Conservation (phyloP, 1,140 invertebrate genomes). For the Sesamia nonagrioides region DNA sequence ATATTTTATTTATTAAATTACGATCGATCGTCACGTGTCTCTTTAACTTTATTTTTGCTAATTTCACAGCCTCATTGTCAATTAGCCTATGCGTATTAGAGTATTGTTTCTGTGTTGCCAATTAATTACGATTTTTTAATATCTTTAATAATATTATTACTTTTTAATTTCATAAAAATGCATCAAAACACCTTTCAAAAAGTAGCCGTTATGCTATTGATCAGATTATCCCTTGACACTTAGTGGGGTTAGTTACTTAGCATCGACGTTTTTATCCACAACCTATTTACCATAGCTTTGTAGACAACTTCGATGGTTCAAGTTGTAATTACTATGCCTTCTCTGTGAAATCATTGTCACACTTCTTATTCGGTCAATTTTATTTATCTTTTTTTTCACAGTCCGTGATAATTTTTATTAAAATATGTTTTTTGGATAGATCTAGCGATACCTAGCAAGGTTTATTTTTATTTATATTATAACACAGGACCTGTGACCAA, state of each 20-base stretch:
- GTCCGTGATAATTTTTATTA: slow-evolving; percentile 26
- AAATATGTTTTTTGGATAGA: slow-evolving; percentile 35
- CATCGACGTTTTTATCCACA: slow-evolving; percentile 61
- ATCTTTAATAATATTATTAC: slow-evolving; percentile 70
- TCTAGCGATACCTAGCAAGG: slow-evolving; percentile 44
- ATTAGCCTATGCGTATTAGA: slow-evolving; percentile 87
- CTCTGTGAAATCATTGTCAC: background rate
- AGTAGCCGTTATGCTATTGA: slow-evolving; percentile 85
- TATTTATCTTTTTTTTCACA: background rate
- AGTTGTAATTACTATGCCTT: slow-evolving; percentile 29
- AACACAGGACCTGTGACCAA: slow-evolving; percentile 31
- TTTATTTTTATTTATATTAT: slow-evolving; percentile 20
- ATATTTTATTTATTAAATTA: slow-evolving; percentile 73
- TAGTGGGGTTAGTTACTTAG: slow-evolving; percentile 71
- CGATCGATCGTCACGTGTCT: slow-evolving; percentile 82
- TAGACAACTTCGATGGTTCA: slow-evolving; percentile 56
- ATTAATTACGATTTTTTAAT: slow-evolving; percentile 77
- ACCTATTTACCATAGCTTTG: slow-evolving; percentile 61
- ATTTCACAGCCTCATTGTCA: slow-evolving; percentile 86
- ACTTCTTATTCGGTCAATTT: background rate
- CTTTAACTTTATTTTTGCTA: slow-evolving; percentile 84
- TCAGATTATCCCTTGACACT: slow-evolving; percentile 79
- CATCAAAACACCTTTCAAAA: slow-evolving; percentile 86
- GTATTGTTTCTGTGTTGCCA: slow-evolving; percentile 87
- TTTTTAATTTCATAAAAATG: slow-evolving; percentile 83